These are phyloP conservation scores for Heliothis virescens DNA, from an alignment of 1,140 invertebrate species.

Conservation along the genomic window DNA sequence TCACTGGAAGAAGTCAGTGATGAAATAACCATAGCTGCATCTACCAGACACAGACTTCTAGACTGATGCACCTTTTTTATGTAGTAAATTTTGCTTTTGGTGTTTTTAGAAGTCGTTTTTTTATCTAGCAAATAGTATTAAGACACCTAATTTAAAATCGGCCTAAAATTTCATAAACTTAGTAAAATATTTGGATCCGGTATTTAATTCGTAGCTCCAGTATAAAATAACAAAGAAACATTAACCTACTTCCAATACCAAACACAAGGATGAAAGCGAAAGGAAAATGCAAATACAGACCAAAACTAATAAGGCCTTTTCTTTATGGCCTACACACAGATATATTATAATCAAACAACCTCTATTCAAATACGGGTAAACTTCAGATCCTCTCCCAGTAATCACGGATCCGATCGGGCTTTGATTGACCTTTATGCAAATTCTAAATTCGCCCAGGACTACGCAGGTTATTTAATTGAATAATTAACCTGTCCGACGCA, in stretches of 20 bases:
- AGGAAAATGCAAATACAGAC: slow-evolving; percentile 44
- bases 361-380: slow-evolving; percentile 62
- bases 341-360: slow-evolving; percentile 57
- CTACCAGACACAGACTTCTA: too few relatives aligned
- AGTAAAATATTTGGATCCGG: too few relatives aligned
- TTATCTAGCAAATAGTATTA: too few relatives aligned
- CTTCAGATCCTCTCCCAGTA: slow-evolving; percentile 51
- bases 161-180: too few relatives aligned
- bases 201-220: too few relatives aligned
- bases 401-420: slow-evolving; percentile 59
- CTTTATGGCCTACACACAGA: slow-evolving; percentile 40
- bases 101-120: too few relatives aligned
- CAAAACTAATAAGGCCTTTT: slow-evolving; percentile 54
- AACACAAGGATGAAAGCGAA: slow-evolving; percentile 46
- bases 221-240: slow-evolving; percentile 44
- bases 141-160: too few relatives aligned
- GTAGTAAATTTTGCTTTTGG: too few relatives aligned
- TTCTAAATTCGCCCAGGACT: slow-evolving; percentile 59
- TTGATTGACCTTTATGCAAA: slow-evolving; percentile 73
- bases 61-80: too few relatives aligned
- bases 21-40: too few relatives aligned
- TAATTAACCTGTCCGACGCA: slow-evolving; percentile 65
- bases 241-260: slow-evolving; percentile 41
- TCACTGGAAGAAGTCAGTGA: too few relatives aligned
- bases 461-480: slow-evolving; percentile 64